A percentile compares a stretch with the other conserved stretches of the same genome.
phyloP scores from a whole-genome alignment of 2,797 vertebrate species.

The Eulemur rubriventer region DNA sequence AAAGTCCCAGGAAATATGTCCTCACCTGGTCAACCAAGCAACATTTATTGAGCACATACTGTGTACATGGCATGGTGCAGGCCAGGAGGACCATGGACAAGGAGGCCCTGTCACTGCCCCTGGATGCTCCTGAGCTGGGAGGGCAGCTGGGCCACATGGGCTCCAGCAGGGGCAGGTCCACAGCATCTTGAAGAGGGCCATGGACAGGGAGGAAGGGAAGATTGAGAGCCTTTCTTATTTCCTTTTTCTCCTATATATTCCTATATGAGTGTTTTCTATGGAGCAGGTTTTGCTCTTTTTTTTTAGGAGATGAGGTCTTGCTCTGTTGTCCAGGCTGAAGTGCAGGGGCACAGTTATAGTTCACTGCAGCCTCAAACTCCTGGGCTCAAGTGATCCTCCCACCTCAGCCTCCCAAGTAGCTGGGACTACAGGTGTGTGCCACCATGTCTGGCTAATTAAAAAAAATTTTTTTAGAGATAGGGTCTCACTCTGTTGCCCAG shows the following conservation, averaged over 20 bases:
- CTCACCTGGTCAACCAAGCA: not conserved
- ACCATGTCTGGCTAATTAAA: no score
- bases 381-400: no score
- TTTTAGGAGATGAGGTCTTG: no score
- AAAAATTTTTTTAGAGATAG: no score
- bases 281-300: not conserved
- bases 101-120: not conserved
- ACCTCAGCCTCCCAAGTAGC: no score
- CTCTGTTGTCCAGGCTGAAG: no score
- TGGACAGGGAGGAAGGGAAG: no score
- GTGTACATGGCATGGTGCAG: not conserved
- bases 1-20: not conserved
- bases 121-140: not conserved
- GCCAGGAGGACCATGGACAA: not conserved
- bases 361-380: no score
- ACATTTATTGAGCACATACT: not conserved
- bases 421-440: no score
- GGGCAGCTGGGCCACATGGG: not conserved
- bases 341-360: no score
- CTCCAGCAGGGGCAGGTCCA: not conserved
- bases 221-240: not conserved
- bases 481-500: no score
- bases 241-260: not conserved
- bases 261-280: not conserved
- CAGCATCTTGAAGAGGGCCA: fast-evolving